Conservation (phyloP, 53 echinoderm and acorn worm species). For the Zoroaster sp. region DNA sequence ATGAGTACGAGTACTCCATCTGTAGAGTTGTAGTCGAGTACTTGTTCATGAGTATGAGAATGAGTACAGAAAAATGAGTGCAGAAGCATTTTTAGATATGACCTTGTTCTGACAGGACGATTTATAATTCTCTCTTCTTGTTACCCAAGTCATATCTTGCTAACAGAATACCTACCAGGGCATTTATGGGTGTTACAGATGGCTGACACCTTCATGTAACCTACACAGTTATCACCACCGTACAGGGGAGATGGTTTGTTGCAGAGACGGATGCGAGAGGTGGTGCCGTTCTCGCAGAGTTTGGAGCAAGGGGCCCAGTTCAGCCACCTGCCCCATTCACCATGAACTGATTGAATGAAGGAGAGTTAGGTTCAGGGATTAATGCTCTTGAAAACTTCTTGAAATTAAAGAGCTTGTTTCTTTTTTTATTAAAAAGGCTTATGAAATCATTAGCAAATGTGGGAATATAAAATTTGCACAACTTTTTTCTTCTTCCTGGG, state of each 20-base stretch:
- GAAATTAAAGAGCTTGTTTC: too few species aligned
- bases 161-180: conserved; percentile 68
- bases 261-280: conserved; percentile 76
- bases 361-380: neutral
- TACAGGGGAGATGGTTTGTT: conserved; percentile 81
- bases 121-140: too few species aligned
- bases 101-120: neutral
- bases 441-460: too few species aligned
- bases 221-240: conserved; percentile 63
- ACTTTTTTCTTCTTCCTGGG: too few species aligned
- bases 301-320: conserved; percentile 71
- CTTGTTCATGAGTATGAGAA: too few species aligned
- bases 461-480: too few species aligned
- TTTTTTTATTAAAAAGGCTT: too few species aligned
- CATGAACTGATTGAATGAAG: conserved; percentile 53
- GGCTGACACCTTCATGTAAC: conserved; percentile 24
- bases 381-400: too few species aligned
- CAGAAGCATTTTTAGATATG: neutral
- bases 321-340: conserved; percentile 82
- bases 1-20: too few species aligned
- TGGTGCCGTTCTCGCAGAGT: conserved; percentile 66
- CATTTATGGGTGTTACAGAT: conserved; percentile 65
- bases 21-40: too few species aligned
- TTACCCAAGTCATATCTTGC: too few species aligned
- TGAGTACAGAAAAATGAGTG: neutral